Conservation (phyloP, 2,888 invertebrate species). For the Geophilus truncorum region DNA sequence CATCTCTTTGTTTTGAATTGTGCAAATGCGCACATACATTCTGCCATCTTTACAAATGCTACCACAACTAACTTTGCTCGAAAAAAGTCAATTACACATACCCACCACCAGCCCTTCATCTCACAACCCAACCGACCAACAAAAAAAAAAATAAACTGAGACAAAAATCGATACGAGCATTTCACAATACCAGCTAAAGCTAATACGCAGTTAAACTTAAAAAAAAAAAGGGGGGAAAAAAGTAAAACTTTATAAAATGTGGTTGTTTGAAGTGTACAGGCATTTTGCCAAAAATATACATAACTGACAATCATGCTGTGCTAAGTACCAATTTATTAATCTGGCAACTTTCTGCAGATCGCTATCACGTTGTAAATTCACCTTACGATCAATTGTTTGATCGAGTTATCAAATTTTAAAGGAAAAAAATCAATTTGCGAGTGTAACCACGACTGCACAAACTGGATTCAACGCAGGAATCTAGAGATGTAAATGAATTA, state of each 20-base stretch:
- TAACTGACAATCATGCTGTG: background rate
- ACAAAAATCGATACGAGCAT: background rate
- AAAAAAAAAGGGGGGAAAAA: no score
- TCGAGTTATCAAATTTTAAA: background rate
- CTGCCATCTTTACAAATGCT: background rate
- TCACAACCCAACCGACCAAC: no score
- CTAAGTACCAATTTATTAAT: background rate
- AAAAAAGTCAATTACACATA: background rate
- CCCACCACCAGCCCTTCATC: no score
- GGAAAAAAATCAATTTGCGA: no score
- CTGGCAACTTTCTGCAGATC: background rate
- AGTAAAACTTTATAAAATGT: background rate
- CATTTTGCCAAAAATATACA: background rate
- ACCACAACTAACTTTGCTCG: background rate
- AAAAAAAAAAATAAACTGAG: background rate
- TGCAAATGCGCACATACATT: background rate
- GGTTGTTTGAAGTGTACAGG: background rate
- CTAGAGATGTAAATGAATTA: no score
- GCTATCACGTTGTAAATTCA: background rate
- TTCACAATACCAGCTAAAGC: background rate
- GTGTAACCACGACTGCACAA: no score
- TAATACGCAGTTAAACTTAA: no score
- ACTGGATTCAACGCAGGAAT: no score
- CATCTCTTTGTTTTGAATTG: background rate
- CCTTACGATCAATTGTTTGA: background rate